phyloP scores from a whole-genome alignment of 2,113 vertebrate genomes.

The Neotoma lepida region DNA sequence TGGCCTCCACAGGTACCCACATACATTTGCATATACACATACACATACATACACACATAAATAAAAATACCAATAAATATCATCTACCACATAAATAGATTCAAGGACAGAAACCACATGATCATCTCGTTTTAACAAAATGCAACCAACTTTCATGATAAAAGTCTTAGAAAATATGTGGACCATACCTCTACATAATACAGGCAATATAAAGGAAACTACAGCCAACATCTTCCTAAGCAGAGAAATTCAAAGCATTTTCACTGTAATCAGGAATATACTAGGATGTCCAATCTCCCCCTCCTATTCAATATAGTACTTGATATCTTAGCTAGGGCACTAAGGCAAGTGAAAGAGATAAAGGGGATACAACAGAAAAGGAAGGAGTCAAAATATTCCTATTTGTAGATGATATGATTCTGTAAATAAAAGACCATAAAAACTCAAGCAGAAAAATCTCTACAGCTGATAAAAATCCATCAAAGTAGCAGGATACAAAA shows the following conservation, averaged over 20 bases:
- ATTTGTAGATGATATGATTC: background rate
- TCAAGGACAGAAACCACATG: background rate
- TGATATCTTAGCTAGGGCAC: background rate
- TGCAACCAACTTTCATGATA: background rate
- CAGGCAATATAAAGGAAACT: background rate
- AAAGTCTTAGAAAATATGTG: background rate
- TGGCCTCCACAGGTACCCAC: background rate
- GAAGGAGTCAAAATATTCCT: background rate
- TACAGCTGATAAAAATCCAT: background rate
- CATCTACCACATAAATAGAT: background rate
- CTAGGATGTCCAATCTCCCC: background rate
- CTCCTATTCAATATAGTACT: background rate
- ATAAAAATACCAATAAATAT: background rate
- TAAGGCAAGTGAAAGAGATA: background rate
- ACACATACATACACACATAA: background rate
- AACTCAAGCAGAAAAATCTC: background rate
- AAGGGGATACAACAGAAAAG: background rate
- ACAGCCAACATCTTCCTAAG: background rate
- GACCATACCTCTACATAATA: background rate
- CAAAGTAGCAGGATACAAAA: background rate
- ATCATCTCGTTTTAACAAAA: background rate
- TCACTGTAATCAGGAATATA: background rate
- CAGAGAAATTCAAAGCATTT: background rate
- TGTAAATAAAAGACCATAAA: background rate
- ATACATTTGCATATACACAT: background rate